These are phyloP conservation scores for Andricus curvator DNA, from an alignment of 2,888 invertebrate genomes.

Conservation along the genomic window DNA sequence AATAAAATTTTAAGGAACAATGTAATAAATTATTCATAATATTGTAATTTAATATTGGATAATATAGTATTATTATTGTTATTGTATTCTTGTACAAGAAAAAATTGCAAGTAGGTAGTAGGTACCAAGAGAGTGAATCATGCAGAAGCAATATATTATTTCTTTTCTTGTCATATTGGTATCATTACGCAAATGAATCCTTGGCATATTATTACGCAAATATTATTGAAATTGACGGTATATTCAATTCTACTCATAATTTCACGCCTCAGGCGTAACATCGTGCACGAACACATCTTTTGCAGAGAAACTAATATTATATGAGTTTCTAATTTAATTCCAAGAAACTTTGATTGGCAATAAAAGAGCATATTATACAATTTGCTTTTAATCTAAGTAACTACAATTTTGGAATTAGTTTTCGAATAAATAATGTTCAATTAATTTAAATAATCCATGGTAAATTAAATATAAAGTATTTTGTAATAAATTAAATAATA, in stretches of 20 bases:
- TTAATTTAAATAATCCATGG: too few relatives aligned
- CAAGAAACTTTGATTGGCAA: neutral
- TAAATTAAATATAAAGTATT: too few relatives aligned
- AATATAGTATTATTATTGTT: neutral
- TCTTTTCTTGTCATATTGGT: conserved; percentile 12
- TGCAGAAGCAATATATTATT: neutral
- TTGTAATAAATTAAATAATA: too few relatives aligned
- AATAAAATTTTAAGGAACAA: neutral
- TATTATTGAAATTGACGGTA: conserved; percentile 35
- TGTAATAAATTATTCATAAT: neutral
- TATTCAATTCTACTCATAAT: conserved; percentile 24
- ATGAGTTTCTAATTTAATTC: conserved; percentile 16
- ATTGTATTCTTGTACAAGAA: neutral
- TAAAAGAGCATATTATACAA: neutral
- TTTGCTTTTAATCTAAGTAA: neutral
- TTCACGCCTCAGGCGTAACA: conserved; percentile 16
- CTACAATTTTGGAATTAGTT: too few relatives aligned
- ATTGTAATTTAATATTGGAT: neutral
- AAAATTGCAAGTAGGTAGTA: neutral
- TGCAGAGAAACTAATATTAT: conserved; percentile 6
- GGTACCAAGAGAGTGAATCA: neutral
- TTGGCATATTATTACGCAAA: conserved; percentile 31
- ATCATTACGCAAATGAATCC: conserved; percentile 36
- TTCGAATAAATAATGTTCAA: too few relatives aligned
- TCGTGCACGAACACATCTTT: neutral